Evolutionary conservation across 2,888 invertebrate species (phyloP).

Genomic region (Eumacrocentrus americanus): DNA sequence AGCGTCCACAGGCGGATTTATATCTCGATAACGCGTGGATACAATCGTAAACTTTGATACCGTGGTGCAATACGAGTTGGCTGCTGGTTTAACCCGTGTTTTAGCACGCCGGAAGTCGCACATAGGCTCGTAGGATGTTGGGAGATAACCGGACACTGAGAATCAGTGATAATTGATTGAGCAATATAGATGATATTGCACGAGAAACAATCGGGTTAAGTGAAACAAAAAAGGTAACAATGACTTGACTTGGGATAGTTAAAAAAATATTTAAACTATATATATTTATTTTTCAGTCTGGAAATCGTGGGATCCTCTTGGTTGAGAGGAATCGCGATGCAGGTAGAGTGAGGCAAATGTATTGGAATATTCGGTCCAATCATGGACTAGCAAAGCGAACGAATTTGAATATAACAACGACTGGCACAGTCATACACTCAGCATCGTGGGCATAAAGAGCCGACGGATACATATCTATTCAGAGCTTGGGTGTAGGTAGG

Average conservation of each 20-base stretch:
- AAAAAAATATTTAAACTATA: too few relatives aligned
- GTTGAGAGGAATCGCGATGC: constrained; percentile 43
- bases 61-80: constrained; percentile 11
- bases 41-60: constrained; percentile 31
- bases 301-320: constrained; percentile 41
- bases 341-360: constrained; percentile 33
- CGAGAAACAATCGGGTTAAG: too few relatives aligned
- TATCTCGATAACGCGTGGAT: constrained; percentile 30
- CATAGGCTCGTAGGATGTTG: background rate
- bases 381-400: constrained; percentile 53
- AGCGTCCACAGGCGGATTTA: constrained; percentile 27
- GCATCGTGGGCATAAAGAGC: constrained; percentile 49
- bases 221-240: too few relatives aligned
- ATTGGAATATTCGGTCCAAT: constrained; percentile 55
- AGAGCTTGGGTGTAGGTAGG: constrained; percentile 1
- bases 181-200: too few relatives aligned
- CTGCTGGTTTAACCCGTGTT: constrained; percentile 32
- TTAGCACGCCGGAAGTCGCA: constrained; percentile 44
- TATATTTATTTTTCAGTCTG: too few relatives aligned
- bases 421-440: constrained; percentile 48
- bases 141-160: background rate
- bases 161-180: background rate
- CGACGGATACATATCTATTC: constrained; percentile 55
- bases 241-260: too few relatives aligned
- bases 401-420: constrained; percentile 59